Base-by-base conservation (phyloP, 2,797 vertebrate species). In the Gouania willdenowi region DNA sequence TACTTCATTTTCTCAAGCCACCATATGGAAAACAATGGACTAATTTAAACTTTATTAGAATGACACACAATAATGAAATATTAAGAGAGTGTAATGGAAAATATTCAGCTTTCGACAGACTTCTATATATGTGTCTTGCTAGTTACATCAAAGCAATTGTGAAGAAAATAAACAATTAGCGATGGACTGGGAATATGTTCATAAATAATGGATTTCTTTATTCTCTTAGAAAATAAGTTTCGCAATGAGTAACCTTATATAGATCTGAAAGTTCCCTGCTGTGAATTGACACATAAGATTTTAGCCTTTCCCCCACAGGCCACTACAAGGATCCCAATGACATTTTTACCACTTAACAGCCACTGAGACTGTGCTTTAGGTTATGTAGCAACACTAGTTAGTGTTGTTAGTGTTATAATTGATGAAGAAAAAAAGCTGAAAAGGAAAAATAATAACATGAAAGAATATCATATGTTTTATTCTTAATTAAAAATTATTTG, bases 111-210 rank as follows among this genome's bases (percentile, higher is more conserved):
- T 80, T 79, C 76, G 49, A 83, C 78, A 77, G 79, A 83, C 82
- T 84, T 84, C 69, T 71, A 52, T 75, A 52, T 75, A 78, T 82
- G 76, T 82, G 78, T 86, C 77, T 70, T 48, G 86, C 81, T 82
- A 80, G 82, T 86, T 88, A 88, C 87, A 88, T 91, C 89, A 91
- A 91, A 91, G 89, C 84, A 84, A 87, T 88, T 87, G 87, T 86
- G 83, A 84, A 83, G 81, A 82, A 89, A 83, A 87, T 89, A 88
- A 88, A 89, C 86, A 91, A 91, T 89, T 89, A 89, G 79, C 82
- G 75, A 87, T 87, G 84, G 81, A 83, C 85, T 89, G 88, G 88
- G 88, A 91, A 89, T 88, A 84, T 79, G 79, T 85, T 91, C 87
- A 91, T 91, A 89, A 87, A 91, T 91, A 87, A 90, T 90, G 85